Evolutionary conservation across 2,113 vertebrate genomes (phyloP).

Genomic region (Alethe diademata): DNA sequence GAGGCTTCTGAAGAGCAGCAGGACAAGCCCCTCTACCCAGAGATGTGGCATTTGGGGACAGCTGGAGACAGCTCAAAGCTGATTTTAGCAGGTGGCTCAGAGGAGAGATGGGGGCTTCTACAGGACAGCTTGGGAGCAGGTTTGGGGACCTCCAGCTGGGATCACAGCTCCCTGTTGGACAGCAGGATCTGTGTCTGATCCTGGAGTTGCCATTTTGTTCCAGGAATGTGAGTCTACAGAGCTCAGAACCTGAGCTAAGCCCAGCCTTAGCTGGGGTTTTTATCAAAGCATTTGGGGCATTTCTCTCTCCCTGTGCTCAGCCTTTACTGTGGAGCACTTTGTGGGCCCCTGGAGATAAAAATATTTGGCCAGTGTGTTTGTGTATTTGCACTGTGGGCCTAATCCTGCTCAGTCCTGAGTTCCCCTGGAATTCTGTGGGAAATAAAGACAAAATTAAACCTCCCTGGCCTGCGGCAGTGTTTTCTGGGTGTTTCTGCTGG

Average conservation of each 20-base stretch:
- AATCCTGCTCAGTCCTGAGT: neutral
- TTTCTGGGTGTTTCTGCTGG: neutral
- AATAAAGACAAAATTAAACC: neutral
- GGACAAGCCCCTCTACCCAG: neutral
- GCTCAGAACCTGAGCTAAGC: neutral
- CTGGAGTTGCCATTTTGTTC: accelerated
- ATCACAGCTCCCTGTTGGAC: neutral
- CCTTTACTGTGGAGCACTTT: neutral
- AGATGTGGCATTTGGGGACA: neutral
- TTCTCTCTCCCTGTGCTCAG: neutral
- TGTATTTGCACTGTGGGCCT: neutral
- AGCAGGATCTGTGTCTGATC: neutral
- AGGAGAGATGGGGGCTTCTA: neutral
- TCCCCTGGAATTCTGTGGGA: neutral
- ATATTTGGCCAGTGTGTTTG: neutral
- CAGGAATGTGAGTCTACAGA: neutral
- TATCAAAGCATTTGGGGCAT: neutral
- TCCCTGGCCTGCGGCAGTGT: neutral
- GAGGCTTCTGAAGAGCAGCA: neutral
- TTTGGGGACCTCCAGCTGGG: neutral
- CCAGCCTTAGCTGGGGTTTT: neutral
- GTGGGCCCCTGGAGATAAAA: neutral
- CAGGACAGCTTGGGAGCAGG: neutral
- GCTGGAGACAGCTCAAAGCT: accelerated
- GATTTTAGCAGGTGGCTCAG: neutral